Conservation (phyloP, 2,888 invertebrate species). For the Torymus aiolomorphi region DNA sequence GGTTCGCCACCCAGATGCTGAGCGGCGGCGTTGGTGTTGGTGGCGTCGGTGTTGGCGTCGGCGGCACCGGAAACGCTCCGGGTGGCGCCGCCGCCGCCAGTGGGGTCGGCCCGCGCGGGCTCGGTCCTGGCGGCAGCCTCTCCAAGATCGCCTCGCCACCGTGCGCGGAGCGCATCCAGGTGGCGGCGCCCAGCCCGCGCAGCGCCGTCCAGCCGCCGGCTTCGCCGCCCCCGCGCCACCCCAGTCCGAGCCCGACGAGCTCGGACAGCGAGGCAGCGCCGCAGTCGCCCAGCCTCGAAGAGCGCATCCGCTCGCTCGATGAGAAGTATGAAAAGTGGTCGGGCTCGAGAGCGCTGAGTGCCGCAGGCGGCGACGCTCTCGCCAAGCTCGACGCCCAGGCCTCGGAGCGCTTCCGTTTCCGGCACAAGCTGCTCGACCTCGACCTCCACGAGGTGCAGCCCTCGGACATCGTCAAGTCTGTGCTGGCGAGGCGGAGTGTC, state of each 20-base stretch:
- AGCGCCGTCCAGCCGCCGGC: conserved; percentile 77
- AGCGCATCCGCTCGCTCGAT: conserved; percentile 93
- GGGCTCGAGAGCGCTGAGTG: conserved; percentile 80
- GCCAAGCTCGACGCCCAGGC: conserved; percentile 76
- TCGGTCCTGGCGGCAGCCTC: conserved; percentile 57
- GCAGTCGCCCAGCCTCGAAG: conserved; percentile 85
- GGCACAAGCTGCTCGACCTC: conserved; percentile 86
- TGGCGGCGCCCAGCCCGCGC: conserved; percentile 77
- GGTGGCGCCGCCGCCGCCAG: conserved; percentile 42
- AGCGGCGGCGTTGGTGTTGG: conserved; percentile 60
- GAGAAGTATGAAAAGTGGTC: conserved; percentile 96
- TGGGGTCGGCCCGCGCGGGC: neutral
- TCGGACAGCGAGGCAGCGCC: conserved; percentile 84
- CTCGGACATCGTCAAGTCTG: conserved; percentile 94
- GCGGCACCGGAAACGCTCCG: conserved; percentile 57
- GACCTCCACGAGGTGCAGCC: conserved; percentile 90
- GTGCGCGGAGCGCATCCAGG: conserved; percentile 59
- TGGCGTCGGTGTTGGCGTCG: conserved; percentile 61
- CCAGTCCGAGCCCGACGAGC: conserved; percentile 86
- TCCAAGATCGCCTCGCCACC: conserved; percentile 74
- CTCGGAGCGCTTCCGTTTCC: conserved; percentile 79
- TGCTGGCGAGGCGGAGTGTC: conserved; percentile 93
- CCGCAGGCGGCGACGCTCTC: conserved; percentile 78
- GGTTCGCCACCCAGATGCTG: conserved; percentile 86
- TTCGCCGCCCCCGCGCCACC: conserved; percentile 76